phyloP scores from a whole-genome alignment of 2,113 vertebrate genomes.

The Neoarius graeffei region DNA sequence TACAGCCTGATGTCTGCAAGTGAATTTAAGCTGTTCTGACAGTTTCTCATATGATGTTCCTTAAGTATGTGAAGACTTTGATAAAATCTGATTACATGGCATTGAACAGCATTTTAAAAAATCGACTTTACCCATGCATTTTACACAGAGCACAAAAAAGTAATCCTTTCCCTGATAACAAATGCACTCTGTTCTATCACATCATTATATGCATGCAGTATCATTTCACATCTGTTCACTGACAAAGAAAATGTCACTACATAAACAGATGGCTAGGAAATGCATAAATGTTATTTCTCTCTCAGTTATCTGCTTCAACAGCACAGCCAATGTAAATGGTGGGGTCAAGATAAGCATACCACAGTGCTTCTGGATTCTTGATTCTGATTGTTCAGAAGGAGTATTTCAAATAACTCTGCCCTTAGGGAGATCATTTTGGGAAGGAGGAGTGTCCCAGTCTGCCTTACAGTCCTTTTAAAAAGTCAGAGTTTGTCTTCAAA shows the following conservation, averaged over 20 bases:
- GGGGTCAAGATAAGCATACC: too few species aligned
- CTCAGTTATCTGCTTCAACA: neutral
- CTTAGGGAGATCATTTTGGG: too few species aligned
- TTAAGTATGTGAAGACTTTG: neutral
- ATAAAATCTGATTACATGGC: neutral
- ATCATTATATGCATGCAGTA: neutral
- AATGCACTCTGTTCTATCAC: neutral
- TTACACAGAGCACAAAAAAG: neutral
- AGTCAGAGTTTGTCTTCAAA: too few species aligned
- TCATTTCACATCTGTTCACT: neutral
- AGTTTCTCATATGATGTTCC: neutral
- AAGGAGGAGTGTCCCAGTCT: too few species aligned
- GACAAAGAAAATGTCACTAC: neutral
- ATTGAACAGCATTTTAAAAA: neutral
- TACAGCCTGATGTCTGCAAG: too few species aligned
- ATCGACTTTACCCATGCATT: neutral
- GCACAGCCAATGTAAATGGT: too few species aligned
- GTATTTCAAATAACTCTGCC: too few species aligned
- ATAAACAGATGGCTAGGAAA: neutral
- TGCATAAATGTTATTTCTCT: neutral
- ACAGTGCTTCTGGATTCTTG: too few species aligned
- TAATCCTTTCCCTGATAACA: neutral
- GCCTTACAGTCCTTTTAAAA: too few species aligned
- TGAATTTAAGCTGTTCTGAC: too few species aligned
- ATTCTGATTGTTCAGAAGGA: neutral